Evolutionary conservation across 2,888 invertebrate species (phyloP), one percentile per base, ranked within the genome.

Genomic region (Tipula vernalis): DNA sequence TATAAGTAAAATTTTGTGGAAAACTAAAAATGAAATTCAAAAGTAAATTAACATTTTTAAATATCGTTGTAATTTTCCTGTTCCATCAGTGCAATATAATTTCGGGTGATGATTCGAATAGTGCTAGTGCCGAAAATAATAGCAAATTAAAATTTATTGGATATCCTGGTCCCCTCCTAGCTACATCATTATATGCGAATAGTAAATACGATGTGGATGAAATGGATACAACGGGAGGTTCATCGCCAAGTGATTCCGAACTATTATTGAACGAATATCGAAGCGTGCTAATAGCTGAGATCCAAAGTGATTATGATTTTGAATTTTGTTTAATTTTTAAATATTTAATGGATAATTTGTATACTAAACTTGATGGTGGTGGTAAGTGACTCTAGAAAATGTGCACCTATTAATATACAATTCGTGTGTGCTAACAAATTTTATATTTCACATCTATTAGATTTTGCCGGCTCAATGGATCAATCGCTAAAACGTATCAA

Each of bases 291-390:
- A 13, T 84, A 5, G 84, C 36, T 12, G 84, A 84, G 15, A n/a
- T 84, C 39, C 41, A 39, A 39, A 84, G 84, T 84, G 84, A 84
- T 84, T 36, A 84, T 39, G 84, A 84, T 84, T 6, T 39, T 84
- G 84, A 84, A 84, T 39, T 39, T 84, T 84, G 84, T 84, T 39
- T 41, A 84, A 39, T 84, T 84, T 84, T 39, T 84, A 84, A 84
- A 39, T 84, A 84, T 84, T 39, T 84, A 39, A 15, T 84, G 39
- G 84, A 84, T 84, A 41, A 84, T 39, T 84, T 71, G 71, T 71
- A 71, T 10, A 71, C 18, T 13, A 71, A 71, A 71, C 18, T 71
- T 28, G 71, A 71, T 71, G 28, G 71, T 71, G 28, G 71, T 71
- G 71, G 71, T 71, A 71, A 71, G 71, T 28, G 71, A 71, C 10